Conservation (phyloP, 2,888 invertebrate genomes). For the Eulithis prunata region DNA sequence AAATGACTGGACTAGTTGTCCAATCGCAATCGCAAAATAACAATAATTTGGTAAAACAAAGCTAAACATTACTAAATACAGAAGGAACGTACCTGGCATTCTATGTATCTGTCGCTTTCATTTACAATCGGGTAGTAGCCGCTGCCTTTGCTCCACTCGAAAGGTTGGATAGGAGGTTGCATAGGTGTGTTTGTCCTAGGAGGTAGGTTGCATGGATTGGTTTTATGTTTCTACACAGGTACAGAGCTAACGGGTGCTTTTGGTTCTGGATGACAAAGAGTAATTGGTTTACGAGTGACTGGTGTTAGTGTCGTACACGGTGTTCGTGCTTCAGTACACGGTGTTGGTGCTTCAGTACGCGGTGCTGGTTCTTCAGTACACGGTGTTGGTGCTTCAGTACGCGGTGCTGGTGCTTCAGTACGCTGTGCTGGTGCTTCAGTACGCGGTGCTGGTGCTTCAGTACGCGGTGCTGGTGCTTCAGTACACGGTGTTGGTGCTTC, state of each 20-base stretch:
- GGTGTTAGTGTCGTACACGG: too few relatives aligned
- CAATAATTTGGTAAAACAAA: background rate
- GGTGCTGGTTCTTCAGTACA: too few relatives aligned
- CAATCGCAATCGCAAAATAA: background rate
- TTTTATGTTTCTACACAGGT: background rate
- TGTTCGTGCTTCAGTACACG: too few relatives aligned
- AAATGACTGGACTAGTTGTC: too few relatives aligned
- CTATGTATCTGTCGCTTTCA: constrained; percentile 88
- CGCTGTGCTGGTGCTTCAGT: too few relatives aligned
- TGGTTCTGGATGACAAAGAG: background rate
- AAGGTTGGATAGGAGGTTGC: constrained; percentile 7
- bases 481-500: too few relatives aligned
- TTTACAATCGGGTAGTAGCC: constrained; percentile 73
- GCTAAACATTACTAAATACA: constrained; percentile 4
- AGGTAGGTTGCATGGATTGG: background rate
- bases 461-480: too few relatives aligned
- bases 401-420: too few relatives aligned
- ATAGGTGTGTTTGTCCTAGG: background rate
- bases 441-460: too few relatives aligned
- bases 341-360: too few relatives aligned
- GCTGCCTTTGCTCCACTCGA: constrained; percentile 36
- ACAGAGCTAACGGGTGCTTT: background rate
- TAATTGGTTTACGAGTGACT: background rate
- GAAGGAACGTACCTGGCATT: constrained; percentile 76
- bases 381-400: too few relatives aligned